Conservation (phyloP, 1,140 invertebrate species). For the Amphibalanus amphitrite region DNA sequence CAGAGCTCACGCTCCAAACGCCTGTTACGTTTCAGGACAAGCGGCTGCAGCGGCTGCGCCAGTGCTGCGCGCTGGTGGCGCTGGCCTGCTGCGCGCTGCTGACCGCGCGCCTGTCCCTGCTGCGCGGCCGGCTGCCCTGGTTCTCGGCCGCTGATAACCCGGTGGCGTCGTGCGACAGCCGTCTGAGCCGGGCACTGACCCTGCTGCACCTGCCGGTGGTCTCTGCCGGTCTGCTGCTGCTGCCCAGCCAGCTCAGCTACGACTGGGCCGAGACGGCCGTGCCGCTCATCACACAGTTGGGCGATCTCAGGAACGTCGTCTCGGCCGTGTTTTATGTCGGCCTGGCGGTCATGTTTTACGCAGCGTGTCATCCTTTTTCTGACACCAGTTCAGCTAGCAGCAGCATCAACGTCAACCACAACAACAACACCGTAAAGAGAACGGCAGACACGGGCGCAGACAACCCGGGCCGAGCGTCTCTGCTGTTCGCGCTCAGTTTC, state of each 20-base stretch:
- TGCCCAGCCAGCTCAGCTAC: not conserved
- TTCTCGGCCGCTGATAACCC: slow-evolving; percentile 1
- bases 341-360: not conserved
- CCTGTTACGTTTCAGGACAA: not conserved
- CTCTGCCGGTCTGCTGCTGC: not conserved
- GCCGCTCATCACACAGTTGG: not conserved
- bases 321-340: not conserved
- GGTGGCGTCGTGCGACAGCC: not conserved
- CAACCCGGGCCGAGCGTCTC: no score
- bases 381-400: not conserved
- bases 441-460: not conserved
- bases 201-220: not conserved
- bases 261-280: not conserved
- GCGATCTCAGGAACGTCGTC: not conserved
- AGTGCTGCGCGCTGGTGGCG: not conserved
- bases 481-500: not conserved
- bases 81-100: not conserved
- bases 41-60: not conserved
- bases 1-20: no score
- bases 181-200: not conserved
- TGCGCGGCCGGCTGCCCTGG: not conserved
- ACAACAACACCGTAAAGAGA: not conserved
- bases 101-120: not conserved
- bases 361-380: not conserved
- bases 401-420: not conserved